Evolutionary conservation across 1,140 invertebrate genomes (phyloP).

Genomic region (Paramacrobiotus metropolitanus): DNA sequence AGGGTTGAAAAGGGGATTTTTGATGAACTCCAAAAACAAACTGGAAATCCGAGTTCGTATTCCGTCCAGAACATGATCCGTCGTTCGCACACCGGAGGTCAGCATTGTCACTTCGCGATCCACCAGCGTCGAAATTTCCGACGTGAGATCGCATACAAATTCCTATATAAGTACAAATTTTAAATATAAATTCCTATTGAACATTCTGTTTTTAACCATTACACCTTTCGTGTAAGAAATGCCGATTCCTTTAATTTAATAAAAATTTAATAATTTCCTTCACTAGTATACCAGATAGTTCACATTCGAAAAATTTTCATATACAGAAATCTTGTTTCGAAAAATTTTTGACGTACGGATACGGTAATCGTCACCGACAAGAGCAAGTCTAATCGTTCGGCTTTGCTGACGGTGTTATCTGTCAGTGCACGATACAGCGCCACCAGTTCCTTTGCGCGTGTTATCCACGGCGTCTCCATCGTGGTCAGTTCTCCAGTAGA

Average conservation of each 20-base stretch:
- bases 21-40: background rate
- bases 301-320: too few relatives aligned
- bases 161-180: background rate
- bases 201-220: too few relatives aligned
- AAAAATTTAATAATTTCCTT: too few relatives aligned
- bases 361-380: background rate
- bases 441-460: background rate
- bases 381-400: background rate
- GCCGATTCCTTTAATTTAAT: too few relatives aligned
- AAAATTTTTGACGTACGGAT: background rate
- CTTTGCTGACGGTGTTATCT: background rate
- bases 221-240: too few relatives aligned
- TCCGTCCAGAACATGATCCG: background rate
- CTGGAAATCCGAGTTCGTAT: background rate
- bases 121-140: background rate
- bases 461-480: background rate
- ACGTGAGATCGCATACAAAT: background rate
- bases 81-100: background rate
- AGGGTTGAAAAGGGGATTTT: background rate
- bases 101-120: background rate
- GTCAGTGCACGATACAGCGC: background rate
- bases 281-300: too few relatives aligned
- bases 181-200: too few relatives aligned
- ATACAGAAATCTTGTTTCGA: background rate
- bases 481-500: background rate